A percentile compares a stretch with the other conserved stretches of the same genome.
Evolutionary conservation across 1,140 invertebrate species (phyloP).

Genomic region (Samia ricini): DNA sequence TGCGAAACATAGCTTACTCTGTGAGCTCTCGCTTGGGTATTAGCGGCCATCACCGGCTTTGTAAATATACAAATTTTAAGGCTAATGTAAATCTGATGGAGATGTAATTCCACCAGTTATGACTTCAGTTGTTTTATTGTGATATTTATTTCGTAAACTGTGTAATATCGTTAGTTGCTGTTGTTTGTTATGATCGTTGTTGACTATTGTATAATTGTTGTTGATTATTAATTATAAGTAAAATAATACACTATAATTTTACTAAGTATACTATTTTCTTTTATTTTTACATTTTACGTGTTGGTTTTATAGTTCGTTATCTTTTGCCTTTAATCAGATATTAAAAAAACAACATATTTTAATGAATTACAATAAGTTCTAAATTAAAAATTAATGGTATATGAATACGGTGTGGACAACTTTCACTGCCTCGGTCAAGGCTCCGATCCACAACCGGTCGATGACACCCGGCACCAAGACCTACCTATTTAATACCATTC

Average conservation of each 20-base stretch:
- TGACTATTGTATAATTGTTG: slow-evolving; percentile 74
- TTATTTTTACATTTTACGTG: neutral
- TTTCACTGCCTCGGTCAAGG: slow-evolving; percentile 49
- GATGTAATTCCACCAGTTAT: slow-evolving; percentile 41
- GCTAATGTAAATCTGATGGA: slow-evolving; percentile 46
- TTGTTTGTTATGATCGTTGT: slow-evolving; percentile 61
- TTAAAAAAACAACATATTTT: neutral
- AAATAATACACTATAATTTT: neutral
- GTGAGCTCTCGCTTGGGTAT: slow-evolving; percentile 30
- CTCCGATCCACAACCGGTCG: slow-evolving; percentile 24
- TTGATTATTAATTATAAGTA: slow-evolving; percentile 39
- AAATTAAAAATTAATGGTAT: slow-evolving; percentile 7
- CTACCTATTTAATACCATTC: neutral
- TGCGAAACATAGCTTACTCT: slow-evolving; percentile 45
- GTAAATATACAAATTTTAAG: slow-evolving; percentile 39
- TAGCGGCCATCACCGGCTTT: slow-evolving; percentile 29
- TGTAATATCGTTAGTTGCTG: slow-evolving; percentile 50
- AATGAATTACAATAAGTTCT: neutral
- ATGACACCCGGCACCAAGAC: slow-evolving; percentile 23
- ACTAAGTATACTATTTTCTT: neutral
- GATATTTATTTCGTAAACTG: slow-evolving; percentile 73
- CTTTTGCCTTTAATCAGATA: neutral
- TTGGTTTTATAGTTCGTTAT: neutral
- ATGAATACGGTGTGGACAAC: slow-evolving; percentile 12
- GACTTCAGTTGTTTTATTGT: slow-evolving; percentile 50